Evolutionary conservation across 2,113 vertebrate genomes (phyloP).

Genomic region (Silurus glanis): DNA sequence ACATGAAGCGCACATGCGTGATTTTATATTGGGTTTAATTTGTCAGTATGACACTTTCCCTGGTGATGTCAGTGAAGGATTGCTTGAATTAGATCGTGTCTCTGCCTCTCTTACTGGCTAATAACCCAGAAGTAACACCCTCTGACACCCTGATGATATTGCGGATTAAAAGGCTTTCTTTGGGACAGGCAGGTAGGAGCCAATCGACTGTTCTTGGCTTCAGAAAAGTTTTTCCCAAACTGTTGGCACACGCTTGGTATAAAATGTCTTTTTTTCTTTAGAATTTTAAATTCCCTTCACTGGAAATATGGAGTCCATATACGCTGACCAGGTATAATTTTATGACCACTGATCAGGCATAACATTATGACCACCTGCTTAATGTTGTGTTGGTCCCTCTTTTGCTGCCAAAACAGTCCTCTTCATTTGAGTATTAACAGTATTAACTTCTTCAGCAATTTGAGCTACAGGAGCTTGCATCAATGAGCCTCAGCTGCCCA

Average conservation of each 20-base stretch:
- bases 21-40: constrained; percentile 59
- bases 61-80: constrained; percentile 63
- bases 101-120: constrained; percentile 65
- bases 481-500: too few relatives aligned
- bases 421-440: too few relatives aligned
- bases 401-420: too few relatives aligned
- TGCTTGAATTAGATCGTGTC: constrained; percentile 55
- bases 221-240: constrained; percentile 56
- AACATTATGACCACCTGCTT: too few relatives aligned
- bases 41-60: constrained; percentile 62
- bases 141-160: constrained; percentile 71
- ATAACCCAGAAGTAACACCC: constrained; percentile 75
- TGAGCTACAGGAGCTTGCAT: too few relatives aligned
- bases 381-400: too few relatives aligned
- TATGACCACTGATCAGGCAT: too few relatives aligned
- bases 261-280: neutral
- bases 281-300: neutral
- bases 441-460: too few relatives aligned
- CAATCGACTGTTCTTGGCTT: constrained; percentile 60
- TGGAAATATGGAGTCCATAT: neutral
- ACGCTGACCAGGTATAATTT: too few relatives aligned
- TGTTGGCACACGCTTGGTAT: neutral
- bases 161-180: constrained; percentile 68
- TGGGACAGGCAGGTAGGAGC: constrained; percentile 66
- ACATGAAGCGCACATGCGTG: constrained; percentile 46